Percentiles rank a stretch among this genome's conserved stretches.
These are phyloP conservation scores for Drosophila trichaetosa DNA, from an alignment of 2,888 invertebrate species.

Conservation along the genomic window DNA sequence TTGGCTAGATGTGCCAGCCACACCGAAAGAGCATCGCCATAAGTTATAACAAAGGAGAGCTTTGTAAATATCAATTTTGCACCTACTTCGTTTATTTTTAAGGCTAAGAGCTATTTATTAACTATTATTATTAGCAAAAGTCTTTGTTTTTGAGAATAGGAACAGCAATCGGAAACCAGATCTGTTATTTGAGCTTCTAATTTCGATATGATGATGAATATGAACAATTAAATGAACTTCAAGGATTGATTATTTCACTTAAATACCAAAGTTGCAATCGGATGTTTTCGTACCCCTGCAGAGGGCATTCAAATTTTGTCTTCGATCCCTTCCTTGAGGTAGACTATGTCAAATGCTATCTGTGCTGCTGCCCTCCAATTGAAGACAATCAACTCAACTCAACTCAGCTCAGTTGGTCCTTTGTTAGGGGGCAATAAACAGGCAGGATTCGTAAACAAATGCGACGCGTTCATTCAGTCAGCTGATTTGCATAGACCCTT, in stretches of 20 bases:
- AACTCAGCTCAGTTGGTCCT: background rate
- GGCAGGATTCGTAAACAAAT: constrained; percentile 7
- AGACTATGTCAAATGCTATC: background rate
- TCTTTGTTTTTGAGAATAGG: background rate
- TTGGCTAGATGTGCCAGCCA: background rate
- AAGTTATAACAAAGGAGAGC: background rate
- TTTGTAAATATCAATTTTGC: background rate
- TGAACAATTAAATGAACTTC: no score
- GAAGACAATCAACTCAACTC: background rate
- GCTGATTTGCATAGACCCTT: constrained; percentile 65
- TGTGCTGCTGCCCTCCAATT: background rate
- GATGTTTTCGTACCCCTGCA: background rate
- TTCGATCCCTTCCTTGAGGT: background rate
- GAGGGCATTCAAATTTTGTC: background rate
- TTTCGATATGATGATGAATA: background rate
- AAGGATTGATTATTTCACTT: background rate
- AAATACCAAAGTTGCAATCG: background rate
- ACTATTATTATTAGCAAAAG: background rate
- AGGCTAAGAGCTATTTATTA: background rate
- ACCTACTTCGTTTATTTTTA: background rate
- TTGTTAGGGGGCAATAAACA: constrained; percentile 16
- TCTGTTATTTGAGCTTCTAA: background rate
- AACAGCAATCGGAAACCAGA: no score
- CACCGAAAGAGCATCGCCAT: background rate
- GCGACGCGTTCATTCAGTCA: constrained; percentile 11